Evolutionary conservation across 2,797 vertebrate species (phyloP), one percentile per base, ranked within the genome.

Genomic region (Mionectes olivaceus): DNA sequence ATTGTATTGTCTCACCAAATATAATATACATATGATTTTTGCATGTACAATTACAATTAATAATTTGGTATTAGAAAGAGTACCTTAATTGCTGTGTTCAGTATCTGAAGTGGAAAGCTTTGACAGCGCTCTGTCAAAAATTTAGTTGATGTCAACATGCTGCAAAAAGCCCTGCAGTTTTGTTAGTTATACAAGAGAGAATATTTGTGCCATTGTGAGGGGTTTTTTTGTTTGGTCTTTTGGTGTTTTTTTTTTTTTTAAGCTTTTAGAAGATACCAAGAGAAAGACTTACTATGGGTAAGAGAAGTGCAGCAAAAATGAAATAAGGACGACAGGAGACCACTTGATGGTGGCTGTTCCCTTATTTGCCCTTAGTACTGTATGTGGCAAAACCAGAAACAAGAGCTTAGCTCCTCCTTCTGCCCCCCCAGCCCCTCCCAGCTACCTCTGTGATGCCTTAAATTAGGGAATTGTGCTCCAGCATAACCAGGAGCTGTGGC

Each of bases 401-500:
- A 46, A 35, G 30, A 76, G 12, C 14, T 77, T 10, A 9, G 4
- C 28, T 59, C 56, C 65, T 30, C 19, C 24, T 33, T n/a, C 46
- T 50, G 53, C 25, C 27, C 21, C 7, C 30, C 33, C 10, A 9
- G 21, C 2, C 33, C 6, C 21, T 32, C 35, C 16, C 52, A n/a
- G 17, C 25, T 33, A 17, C 49, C 9, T 43, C 33, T 56, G 50
- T n/a, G 25, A n/a, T 30, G 56, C 52, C 11, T 5, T 4, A 9
- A 24, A 30, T 3, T 70, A 53, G 39, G 61, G 37, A 52, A 6
- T 10, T 7, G 2, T 15, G 16, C 61, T 65, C 25, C 41, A 16
- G 11, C 1, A 0, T 4, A 25, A 14, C n/a, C 14, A 22, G 33
- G 4, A 32, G 17, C 60, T 11, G 2, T 12, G 2, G 11, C 53